Evolutionary conservation across 1,140 invertebrate genomes (phyloP), one percentile per base, ranked within the genome.

Genomic region (Nixonia krombeini): DNA sequence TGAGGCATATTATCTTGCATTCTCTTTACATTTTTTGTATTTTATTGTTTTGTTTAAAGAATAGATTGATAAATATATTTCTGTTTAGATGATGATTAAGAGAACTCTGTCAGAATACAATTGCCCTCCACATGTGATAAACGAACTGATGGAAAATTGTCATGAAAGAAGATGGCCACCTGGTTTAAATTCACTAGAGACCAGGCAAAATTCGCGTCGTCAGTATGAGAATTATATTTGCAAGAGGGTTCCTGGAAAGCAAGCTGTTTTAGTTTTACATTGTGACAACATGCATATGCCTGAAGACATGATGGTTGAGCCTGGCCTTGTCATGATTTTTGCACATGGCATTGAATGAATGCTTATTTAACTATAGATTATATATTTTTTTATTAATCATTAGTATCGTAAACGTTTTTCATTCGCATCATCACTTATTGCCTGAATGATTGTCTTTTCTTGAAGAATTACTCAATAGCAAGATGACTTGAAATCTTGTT

Each of bases 251-350:
- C 95, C 96, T 61, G 94, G 95, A 55, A 96, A 96, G 78, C 96
- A 97, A 86, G 96, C 96, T 37, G 96, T 99, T 18, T 88, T 98
- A 67, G 96, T 98, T 17, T 89, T 98, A 70, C 92, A 93, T 56
- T 97, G 95, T 83, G 96, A 99, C 82, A 99, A 99, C 80, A 88
- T 90, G 17, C 96, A 98, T 78, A 96, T 99, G 88, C 92, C 94
- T 62, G 94, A 96, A 67, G 95, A 98, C 71, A 95, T 98, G 90
- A 96, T 98, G 88, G 89, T 96, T 21, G 95, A 97, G 71, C 96
- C 96, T 2, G 96, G 96, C n/a, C 88, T 98, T 64, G 95, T 98
- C 9, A 97, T 99, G 96, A 99, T 99, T 74, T 99, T 99, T 87
- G 96, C 96, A 46, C 96, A 98, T 86, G 96, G 96, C 55, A 96